A percentile compares a stretch with the other conserved stretches of the same genome.
Conservation (phyloP, 23 tunicate species). For the Halocynthia roretzi region DNA sequence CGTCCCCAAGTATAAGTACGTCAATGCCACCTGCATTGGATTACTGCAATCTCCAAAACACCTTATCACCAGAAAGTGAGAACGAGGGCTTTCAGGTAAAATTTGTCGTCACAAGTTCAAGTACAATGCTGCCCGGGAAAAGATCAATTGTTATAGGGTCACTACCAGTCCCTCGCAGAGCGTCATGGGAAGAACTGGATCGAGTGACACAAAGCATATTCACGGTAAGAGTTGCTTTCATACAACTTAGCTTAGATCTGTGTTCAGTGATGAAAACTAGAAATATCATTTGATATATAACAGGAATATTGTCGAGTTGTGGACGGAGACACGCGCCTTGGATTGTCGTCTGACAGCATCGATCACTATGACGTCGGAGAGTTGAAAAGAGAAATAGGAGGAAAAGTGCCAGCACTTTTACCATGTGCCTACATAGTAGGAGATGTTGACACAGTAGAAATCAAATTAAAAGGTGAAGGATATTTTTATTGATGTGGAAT, state of each 20-base stretch:
- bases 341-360: slow-evolving; percentile 55
- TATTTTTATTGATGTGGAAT: too few species aligned
- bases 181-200: slow-evolving; percentile 70
- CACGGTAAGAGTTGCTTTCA: slow-evolving; percentile 18
- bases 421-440: slow-evolving; percentile 89
- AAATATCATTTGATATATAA: neutral
- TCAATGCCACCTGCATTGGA: slow-evolving; percentile 4
- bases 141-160: slow-evolving; percentile 54
- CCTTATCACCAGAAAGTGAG: slow-evolving; percentile 70
- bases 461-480: slow-evolving; percentile 49
- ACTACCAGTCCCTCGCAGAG: slow-evolving; percentile 58
- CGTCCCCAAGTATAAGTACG: slow-evolving; percentile 6
- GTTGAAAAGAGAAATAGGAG: slow-evolving; percentile 52
- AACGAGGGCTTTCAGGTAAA: slow-evolving; percentile 46
- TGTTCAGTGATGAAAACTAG: neutral
- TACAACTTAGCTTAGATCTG: neutral
- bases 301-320: slow-evolving; percentile 78
- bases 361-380: slow-evolving; percentile 85
- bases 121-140: slow-evolving; percentile 10
- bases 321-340: slow-evolving; percentile 57
- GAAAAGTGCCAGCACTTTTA: slow-evolving; percentile 53
- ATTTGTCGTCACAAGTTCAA: slow-evolving; percentile 35
- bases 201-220: slow-evolving; percentile 37
- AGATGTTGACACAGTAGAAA: slow-evolving; percentile 59
- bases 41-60: slow-evolving; percentile 42